A percentile compares a stretch with the other conserved stretches of the same genome.
Evolutionary conservation across 2,797 vertebrate genomes (phyloP).

Genomic region (Synanceia verrucosa): DNA sequence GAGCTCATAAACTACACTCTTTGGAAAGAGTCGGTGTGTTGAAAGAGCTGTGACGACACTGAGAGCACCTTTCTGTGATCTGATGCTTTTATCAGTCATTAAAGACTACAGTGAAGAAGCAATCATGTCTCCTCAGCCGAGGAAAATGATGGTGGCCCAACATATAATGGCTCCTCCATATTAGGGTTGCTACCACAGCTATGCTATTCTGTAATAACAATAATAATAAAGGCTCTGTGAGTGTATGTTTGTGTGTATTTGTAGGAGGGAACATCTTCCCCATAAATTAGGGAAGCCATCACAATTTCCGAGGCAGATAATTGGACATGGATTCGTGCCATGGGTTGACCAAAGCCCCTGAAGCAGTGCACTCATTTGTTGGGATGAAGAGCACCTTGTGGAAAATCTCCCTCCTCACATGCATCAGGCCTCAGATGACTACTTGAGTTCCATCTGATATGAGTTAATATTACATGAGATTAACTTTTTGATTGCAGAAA

Average conservation of each 20-base stretch:
- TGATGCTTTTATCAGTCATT: slow-evolving; percentile 48
- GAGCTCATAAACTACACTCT: background rate
- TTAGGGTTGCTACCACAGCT: slow-evolving; percentile 22
- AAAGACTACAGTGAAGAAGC: slow-evolving; percentile 34
- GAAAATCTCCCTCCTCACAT: slow-evolving; percentile 33
- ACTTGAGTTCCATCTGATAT: slow-evolving; percentile 29
- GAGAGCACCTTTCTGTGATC: slow-evolving; percentile 44
- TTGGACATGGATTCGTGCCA: slow-evolving; percentile 69
- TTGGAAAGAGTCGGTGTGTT: background rate
- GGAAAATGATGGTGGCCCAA: slow-evolving; percentile 38
- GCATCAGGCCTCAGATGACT: background rate
- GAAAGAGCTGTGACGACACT: slow-evolving; percentile 26
- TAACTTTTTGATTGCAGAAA: slow-evolving; percentile 16
- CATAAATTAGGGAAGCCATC: slow-evolving; percentile 56
- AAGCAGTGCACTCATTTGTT: slow-evolving; percentile 63
- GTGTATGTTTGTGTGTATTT: slow-evolving; percentile 13
- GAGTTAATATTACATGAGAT: slow-evolving; percentile 41
- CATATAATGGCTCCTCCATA: slow-evolving; percentile 50
- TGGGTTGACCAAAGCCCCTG: slow-evolving; percentile 53
- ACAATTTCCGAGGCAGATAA: slow-evolving; percentile 69
- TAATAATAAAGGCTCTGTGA: slow-evolving; percentile 7
- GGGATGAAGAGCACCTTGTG: slow-evolving; percentile 53
- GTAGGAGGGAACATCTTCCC: slow-evolving; percentile 6
- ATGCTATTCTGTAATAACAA: slow-evolving; percentile 41
- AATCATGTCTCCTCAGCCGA: slow-evolving; percentile 44